A percentile compares a stretch with the other conserved stretches of the same genome.
Conservation (phyloP, 2,888 invertebrate species). For the Apamea crenata region DNA sequence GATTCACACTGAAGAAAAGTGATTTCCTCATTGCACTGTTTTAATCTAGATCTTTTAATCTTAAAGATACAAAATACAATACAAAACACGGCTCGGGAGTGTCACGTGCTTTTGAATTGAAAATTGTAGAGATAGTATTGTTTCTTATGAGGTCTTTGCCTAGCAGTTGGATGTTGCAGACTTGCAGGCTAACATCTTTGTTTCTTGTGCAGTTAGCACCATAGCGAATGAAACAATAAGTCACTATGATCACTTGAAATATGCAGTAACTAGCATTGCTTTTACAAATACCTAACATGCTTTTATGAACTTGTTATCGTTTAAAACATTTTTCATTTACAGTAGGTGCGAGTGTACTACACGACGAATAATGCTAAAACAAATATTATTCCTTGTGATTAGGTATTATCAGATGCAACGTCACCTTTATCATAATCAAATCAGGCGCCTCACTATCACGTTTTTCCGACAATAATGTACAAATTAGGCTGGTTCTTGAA, state of each 20-base stretch:
- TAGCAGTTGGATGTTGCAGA: no score
- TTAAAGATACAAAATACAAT: background rate
- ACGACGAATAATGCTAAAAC: background rate
- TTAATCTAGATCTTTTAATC: slow-evolving; percentile 16
- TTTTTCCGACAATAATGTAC: background rate
- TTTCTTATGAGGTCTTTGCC: background rate
- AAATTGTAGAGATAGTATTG: background rate
- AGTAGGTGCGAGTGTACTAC: background rate
- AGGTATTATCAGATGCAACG: slow-evolving; percentile 4
- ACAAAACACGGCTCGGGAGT: background rate
- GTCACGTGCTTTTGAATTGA: background rate
- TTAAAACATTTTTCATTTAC: background rate
- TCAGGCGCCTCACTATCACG: slow-evolving; percentile 9
- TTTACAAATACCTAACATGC: background rate
- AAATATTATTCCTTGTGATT: slow-evolving; percentile 15
- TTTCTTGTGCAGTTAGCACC: background rate
- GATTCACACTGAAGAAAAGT: background rate
- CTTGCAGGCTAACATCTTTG: no score
- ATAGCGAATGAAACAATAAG: background rate
- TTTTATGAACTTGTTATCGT: background rate
- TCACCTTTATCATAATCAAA: slow-evolving; percentile 17
- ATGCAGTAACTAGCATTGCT: background rate
- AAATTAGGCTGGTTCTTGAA: background rate
- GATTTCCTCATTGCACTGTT: slow-evolving; percentile 23
- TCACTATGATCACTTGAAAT: background rate